Base-by-base conservation (phyloP, 35 echinoderm and acorn worm species). In the Anneissia japonica region DNA sequence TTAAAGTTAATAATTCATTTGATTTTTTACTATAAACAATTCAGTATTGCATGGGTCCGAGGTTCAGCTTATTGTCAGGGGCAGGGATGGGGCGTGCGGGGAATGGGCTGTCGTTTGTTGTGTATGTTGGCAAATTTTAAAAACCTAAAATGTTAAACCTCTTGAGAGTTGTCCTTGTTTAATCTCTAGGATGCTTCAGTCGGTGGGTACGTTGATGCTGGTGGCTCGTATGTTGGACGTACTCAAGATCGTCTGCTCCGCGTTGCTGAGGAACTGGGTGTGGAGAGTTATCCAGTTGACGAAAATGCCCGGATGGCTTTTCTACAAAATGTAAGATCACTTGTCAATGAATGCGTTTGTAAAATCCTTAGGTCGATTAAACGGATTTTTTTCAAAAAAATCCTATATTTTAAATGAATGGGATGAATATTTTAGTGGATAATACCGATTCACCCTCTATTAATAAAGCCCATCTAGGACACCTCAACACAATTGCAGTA, bases 181-280 rank as follows among this genome's bases (percentile, higher is more conserved):
- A n/a, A n/a, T n/a, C n/a, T n/a, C 26, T 64, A 64, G 51, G 51
- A 64, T 64, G 7, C 5, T 64, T 64, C 51, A 23, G 51, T 64
- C 1, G 51, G 51, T 23, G 51, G 51, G 17, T 93, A 93, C 84
- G 86, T 88, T 33, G 91, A 93, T 37, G 19, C 89, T 9, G 91
- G 91, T 32, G 91, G 86, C 11, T 84, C 91, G 0, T 93, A 93
- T 43, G 91, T 93, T 0, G 91, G 91, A 37, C 91, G 86, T 9
- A 93, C 91, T 0, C 91, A 93, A 40, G 83, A 93, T 39, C 74
- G 91, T 38, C 86, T 93, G 17, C 76, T 93, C 16, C 41, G 91
- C 16, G 30, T 93, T 0, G 86, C 91, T 17, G 85, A 89, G 19
- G 91, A 93, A 34, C 81, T 93, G 0, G 91, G 91, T 6, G 72